These are phyloP conservation scores for Corythornis madagascariensis DNA, from an alignment of 2,113 vertebrate genomes.

Conservation along the genomic window DNA sequence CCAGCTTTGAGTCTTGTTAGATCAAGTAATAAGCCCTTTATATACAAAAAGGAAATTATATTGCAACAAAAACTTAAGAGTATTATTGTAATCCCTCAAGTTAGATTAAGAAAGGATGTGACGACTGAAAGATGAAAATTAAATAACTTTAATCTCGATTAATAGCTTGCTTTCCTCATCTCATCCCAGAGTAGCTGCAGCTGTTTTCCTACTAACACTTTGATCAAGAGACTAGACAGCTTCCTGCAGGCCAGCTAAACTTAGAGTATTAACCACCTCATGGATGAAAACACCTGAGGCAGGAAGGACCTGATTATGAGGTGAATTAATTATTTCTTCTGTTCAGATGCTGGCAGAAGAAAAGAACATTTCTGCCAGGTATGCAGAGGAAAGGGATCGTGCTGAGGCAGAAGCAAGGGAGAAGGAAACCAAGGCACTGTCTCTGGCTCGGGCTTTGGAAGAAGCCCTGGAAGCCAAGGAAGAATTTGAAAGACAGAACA, in stretches of 20 bases:
- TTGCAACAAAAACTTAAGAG: background rate
- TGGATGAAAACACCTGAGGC: background rate
- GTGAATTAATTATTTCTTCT: background rate
- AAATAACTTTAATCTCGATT: background rate
- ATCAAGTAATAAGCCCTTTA: background rate
- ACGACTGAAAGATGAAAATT: background rate
- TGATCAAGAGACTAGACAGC: background rate
- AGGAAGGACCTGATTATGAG: background rate
- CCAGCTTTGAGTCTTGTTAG: background rate
- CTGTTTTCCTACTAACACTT: background rate
- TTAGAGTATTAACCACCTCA: background rate
- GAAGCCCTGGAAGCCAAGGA: slow-evolving; percentile 94
- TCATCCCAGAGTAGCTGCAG: background rate
- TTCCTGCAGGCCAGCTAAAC: background rate
- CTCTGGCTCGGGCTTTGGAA: slow-evolving; percentile 89
- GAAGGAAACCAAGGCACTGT: slow-evolving; percentile 95
- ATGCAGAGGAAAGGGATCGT: slow-evolving; percentile 92
- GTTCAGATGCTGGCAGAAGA: slow-evolving; percentile 92
- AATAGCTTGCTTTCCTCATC: background rate
- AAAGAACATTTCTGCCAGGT: slow-evolving; percentile 91
- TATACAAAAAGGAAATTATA: background rate
- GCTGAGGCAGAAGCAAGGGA: slow-evolving; percentile 95
- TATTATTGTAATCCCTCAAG: background rate
- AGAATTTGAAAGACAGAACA: slow-evolving; percentile 94
- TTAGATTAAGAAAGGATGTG: background rate